phyloP scores from a whole-genome alignment of 1,140 invertebrate genomes.

The Drosophila tani region DNA sequence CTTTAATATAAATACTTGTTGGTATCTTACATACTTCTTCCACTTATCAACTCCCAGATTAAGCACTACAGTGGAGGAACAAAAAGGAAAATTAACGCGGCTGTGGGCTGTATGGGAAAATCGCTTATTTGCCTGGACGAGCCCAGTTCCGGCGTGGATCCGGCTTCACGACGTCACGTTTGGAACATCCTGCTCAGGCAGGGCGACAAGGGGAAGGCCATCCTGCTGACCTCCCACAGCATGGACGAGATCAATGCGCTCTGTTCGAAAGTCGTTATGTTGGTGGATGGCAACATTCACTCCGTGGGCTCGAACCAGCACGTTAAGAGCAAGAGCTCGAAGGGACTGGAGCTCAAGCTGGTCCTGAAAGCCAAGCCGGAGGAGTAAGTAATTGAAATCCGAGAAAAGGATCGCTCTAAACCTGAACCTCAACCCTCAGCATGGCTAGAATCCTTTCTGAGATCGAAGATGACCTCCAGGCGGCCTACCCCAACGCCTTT shows the following conservation, averaged over 20 bases:
- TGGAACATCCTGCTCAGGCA: conserved; percentile 89
- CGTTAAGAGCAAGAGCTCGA: conserved; percentile 88
- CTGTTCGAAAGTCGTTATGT: conserved; percentile 93
- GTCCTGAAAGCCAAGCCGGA: not conserved
- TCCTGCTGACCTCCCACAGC: conserved; percentile 90
- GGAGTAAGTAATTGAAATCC: conserved; percentile 1
- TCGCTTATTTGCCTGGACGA: conserved; percentile 94
- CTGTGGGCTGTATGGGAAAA: conserved; percentile 94
- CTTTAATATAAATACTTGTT: not conserved
- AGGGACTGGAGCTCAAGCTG: conserved; percentile 86
- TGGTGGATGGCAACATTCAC: conserved; percentile 92
- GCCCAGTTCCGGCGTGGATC: conserved; percentile 96
- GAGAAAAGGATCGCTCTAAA: no score
- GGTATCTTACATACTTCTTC: no score
- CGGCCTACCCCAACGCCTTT: conserved; percentile 37
- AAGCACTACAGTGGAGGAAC: conserved; percentile 94
- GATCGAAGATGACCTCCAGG: conserved; percentile 12
- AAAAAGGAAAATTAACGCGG: conserved; percentile 96
- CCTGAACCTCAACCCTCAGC: not conserved
- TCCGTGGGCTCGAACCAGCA: conserved; percentile 89
- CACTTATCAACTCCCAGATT: not conserved
- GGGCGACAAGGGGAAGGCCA: conserved; percentile 87
- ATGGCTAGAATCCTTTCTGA: not conserved
- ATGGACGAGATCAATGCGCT: conserved; percentile 86
- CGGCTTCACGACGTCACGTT: conserved; percentile 92